Percentiles rank a stretch among this genome's conserved stretches.
Evolutionary conservation across 1,140 invertebrate genomes (phyloP).

Genomic region (Phortica variegata): DNA sequence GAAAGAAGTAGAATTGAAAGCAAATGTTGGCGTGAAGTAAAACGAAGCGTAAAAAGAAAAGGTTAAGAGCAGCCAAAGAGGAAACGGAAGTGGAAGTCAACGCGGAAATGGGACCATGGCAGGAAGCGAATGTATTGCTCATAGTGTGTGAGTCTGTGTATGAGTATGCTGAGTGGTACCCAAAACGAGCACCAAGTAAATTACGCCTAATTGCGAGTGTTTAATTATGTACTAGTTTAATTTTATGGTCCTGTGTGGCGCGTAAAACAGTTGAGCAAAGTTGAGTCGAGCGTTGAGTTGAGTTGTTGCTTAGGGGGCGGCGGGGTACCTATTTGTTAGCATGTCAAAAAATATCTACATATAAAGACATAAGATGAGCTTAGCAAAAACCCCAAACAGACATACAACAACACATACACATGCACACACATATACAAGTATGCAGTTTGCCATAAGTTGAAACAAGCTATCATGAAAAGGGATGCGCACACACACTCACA

Average conservation of each 20-base stretch:
- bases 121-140: slow-evolving; percentile 2
- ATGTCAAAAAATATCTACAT: slow-evolving; percentile 15
- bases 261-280: slow-evolving; percentile 4
- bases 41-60: too few relatives aligned
- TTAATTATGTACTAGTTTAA: slow-evolving; percentile 57
- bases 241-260: slow-evolving; percentile 48
- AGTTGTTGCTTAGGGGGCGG: neutral
- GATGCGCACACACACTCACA: slow-evolving; percentile 10
- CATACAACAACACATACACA: slow-evolving; percentile 7
- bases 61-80: slow-evolving; percentile 3
- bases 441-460: slow-evolving; percentile 7
- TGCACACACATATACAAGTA: slow-evolving; percentile 12
- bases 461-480: slow-evolving; percentile 14
- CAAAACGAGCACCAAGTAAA: slow-evolving; percentile 40
- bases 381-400: slow-evolving; percentile 5
- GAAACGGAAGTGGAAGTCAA: neutral
- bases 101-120: neutral
- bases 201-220: slow-evolving; percentile 57
- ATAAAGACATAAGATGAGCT: slow-evolving; percentile 29
- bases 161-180: neutral
- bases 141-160: too few relatives aligned
- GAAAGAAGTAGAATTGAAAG: too few relatives aligned
- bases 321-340: slow-evolving; percentile 1
- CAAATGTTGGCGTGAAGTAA: too few relatives aligned
- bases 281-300: neutral